These are phyloP conservation scores for Drosophila setosimentum DNA, from an alignment of 2,888 invertebrate species.

Conservation along the genomic window DNA sequence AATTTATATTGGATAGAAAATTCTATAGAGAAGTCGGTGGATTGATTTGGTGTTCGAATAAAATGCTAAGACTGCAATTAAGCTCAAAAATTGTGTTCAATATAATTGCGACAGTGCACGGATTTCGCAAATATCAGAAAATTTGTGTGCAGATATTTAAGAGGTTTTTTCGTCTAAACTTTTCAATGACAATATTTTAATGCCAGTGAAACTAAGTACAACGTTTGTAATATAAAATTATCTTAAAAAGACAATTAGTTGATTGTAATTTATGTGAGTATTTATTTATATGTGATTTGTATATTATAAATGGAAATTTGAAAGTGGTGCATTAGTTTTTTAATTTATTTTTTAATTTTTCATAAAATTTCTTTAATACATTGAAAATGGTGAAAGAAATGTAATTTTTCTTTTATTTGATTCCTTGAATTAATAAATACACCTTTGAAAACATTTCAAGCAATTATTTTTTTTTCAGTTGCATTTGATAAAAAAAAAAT, in stretches of 20 bases:
- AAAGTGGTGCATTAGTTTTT: too few relatives aligned
- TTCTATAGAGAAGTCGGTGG: neutral
- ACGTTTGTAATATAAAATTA: neutral
- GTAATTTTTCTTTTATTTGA: neutral
- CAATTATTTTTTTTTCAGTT: too few relatives aligned
- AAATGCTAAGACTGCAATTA: too few relatives aligned
- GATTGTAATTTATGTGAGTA: too few relatives aligned
- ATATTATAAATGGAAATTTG: too few relatives aligned
- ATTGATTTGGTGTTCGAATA: neutral
- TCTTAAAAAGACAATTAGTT: neutral
- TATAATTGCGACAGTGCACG: fast-evolving
- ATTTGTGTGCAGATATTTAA: neutral
- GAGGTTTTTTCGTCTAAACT: neutral
- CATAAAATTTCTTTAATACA: neutral
- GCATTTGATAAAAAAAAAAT: too few relatives aligned
- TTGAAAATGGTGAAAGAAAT: too few relatives aligned
- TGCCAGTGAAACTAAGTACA: neutral
- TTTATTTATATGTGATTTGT: neutral
- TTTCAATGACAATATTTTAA: neutral
- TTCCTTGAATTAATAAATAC: neutral
- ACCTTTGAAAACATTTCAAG: neutral
- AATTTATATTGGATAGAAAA: neutral
- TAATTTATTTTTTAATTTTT: too few relatives aligned
- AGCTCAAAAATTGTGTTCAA: neutral
- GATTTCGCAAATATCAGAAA: neutral